Percentiles rank a stretch among this genome's conserved stretches.
Evolutionary conservation across 1,140 invertebrate genomes (phyloP).

Genomic region (Achatina immaculata): DNA sequence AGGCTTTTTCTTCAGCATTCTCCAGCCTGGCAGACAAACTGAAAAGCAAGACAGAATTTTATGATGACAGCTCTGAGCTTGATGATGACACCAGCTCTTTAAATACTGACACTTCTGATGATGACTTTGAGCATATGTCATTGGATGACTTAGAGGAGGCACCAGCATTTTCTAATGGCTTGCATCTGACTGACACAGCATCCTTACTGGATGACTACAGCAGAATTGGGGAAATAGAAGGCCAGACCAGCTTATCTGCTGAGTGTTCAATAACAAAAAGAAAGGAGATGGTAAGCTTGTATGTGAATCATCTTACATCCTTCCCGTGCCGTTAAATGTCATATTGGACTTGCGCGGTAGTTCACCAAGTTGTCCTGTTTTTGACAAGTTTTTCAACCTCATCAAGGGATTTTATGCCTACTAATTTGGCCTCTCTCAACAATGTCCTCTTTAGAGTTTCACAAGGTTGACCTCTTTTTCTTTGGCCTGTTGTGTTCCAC

Average conservation of each 20-base stretch:
- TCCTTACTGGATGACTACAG: conserved; percentile 82
- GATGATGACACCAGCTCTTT: conserved; percentile 69
- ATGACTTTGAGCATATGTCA: conserved; percentile 69
- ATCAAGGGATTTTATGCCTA: too few relatives aligned
- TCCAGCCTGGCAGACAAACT: conserved; percentile 61
- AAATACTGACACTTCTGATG: conserved; percentile 70
- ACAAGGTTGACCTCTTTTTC: too few relatives aligned
- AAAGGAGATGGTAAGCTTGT: conserved; percentile 59
- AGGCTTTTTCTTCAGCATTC: conserved; percentile 58
- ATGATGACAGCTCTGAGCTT: conserved; percentile 51
- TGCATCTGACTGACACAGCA: conserved; percentile 48
- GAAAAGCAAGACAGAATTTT: conserved; percentile 54
- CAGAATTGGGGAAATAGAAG: conserved; percentile 81
- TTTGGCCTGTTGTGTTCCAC: too few relatives aligned
- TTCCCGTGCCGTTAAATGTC: too few relatives aligned
- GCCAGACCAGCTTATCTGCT: conserved; percentile 77
- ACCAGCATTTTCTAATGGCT: conserved; percentile 58
- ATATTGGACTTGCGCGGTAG: too few relatives aligned
- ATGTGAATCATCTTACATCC: too few relatives aligned
- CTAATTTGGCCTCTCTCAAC: too few relatives aligned
- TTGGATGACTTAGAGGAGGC: conserved; percentile 62
- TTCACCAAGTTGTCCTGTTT: too few relatives aligned
- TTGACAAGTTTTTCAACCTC: too few relatives aligned
- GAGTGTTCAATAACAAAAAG: conserved; percentile 57
- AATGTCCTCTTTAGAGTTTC: too few relatives aligned